Conservation (phyloP, 2,888 invertebrate genomes). For the Plebejus argus region DNA sequence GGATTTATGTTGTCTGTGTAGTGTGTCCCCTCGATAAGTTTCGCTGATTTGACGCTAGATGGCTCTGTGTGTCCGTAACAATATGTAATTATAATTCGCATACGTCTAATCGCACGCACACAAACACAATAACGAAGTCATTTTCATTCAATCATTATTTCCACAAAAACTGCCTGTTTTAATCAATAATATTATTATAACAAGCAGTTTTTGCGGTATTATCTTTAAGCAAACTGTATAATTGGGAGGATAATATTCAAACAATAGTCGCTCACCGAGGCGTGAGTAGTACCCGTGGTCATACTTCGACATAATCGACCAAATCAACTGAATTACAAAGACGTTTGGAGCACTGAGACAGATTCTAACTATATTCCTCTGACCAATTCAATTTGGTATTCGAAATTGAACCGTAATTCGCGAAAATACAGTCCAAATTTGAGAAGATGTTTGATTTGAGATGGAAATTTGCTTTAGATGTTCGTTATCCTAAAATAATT, state of each 20-base stretch:
- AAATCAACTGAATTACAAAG: conserved; percentile 30
- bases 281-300: not conserved
- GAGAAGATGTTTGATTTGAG: not conserved
- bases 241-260: not conserved
- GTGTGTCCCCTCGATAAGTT: no score
- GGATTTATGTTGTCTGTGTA: no score
- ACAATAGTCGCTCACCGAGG: not conserved
- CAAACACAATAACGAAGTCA: no score
- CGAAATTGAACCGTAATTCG: not conserved
- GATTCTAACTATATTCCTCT: conserved; percentile 11
- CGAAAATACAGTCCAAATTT: not conserved
- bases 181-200: not conserved
- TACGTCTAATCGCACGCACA: no score
- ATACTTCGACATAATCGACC: conserved; percentile 21
- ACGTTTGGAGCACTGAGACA: conserved; percentile 12
- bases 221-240: not conserved
- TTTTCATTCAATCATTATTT: no score
- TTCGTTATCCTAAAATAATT: conserved; percentile 12
- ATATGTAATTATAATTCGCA: no score
- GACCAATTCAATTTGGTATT: not conserved
- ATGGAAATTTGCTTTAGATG: not conserved
- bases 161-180: no score
- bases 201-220: not conserved
- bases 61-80: no score
- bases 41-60: no score